A percentile compares a stretch with the other conserved stretches of the same genome.
These are phyloP conservation scores for Sebastiscus tertius DNA, from an alignment of 2,797 vertebrate genomes.

Conservation along the genomic window DNA sequence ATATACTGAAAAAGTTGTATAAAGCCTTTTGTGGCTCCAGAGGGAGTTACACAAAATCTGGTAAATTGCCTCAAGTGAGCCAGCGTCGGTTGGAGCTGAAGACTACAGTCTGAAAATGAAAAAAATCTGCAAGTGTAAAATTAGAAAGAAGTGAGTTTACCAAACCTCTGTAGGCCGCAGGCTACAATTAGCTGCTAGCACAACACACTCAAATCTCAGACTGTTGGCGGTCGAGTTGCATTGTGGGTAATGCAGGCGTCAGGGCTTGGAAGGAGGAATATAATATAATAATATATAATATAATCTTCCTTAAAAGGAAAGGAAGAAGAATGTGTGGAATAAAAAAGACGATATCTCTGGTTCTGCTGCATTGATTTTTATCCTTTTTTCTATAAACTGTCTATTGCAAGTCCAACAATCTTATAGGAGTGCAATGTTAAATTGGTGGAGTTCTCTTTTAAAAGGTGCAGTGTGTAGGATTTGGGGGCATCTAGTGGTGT, in stretches of 20 bases:
- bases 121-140: neutral
- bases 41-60: neutral
- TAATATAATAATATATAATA: no score
- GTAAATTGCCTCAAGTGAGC: neutral
- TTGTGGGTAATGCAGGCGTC: neutral
- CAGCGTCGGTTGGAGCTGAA: neutral
- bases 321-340: neutral
- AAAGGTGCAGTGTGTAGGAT: neutral
- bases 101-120: neutral
- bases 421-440: neutral
- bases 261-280: neutral
- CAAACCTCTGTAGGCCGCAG: neutral
- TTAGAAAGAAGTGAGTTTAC: neutral
- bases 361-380: neutral
- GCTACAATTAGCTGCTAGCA: neutral
- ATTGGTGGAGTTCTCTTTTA: neutral
- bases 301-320: no score
- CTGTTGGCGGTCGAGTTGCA: fast-evolving
- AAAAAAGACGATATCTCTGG: neutral
- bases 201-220: neutral
- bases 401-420: neutral
- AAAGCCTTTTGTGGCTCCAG: neutral
- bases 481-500: neutral
- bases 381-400: neutral
- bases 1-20: neutral